A percentile compares a stretch with the other conserved stretches of the same genome.
Evolutionary conservation across 1,140 invertebrate genomes (phyloP).

Genomic region (Ceratina australensis): DNA sequence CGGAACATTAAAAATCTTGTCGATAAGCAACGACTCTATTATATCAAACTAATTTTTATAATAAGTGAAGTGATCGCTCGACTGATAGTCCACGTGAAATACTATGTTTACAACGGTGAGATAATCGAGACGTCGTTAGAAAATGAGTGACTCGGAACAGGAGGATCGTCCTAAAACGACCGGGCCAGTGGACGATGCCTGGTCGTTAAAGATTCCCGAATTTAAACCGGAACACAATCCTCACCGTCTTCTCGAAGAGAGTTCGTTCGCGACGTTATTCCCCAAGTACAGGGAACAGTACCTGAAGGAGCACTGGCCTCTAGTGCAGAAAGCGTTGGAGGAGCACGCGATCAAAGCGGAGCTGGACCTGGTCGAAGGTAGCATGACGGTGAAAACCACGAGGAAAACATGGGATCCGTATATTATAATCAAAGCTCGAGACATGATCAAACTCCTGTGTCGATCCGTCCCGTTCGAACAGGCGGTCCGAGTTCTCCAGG

Average conservation of each 20-base stretch:
- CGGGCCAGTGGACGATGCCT: slow-evolving; percentile 89
- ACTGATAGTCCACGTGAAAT: too few species aligned
- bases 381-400: slow-evolving; percentile 97
- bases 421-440: slow-evolving; percentile 97
- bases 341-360: slow-evolving; percentile 92
- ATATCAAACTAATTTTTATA: neutral
- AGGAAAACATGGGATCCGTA: slow-evolving; percentile 99
- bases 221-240: slow-evolving; percentile 96
- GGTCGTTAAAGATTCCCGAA: slow-evolving; percentile 92
- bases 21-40: neutral
- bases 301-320: slow-evolving; percentile 96
- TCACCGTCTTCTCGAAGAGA: slow-evolving; percentile 87
- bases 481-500: slow-evolving; percentile 90
- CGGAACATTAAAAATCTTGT: too few species aligned
- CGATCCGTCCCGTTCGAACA: slow-evolving; percentile 98
- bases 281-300: slow-evolving; percentile 98
- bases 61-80: too few species aligned
- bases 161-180: slow-evolving; percentile 67
- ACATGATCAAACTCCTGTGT: slow-evolving; percentile 96
- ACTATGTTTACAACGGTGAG: too few species aligned
- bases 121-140: slow-evolving; percentile 24
- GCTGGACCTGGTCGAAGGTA: slow-evolving; percentile 96
- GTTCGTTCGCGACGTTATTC: slow-evolving; percentile 90
- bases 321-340: slow-evolving; percentile 92
- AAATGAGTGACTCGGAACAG: slow-evolving; percentile 70